Percentiles rank a stretch among this genome's conserved stretches.
phyloP scores from a whole-genome alignment of 2,888 invertebrate species.

The Dolichomitus sp. region DNA sequence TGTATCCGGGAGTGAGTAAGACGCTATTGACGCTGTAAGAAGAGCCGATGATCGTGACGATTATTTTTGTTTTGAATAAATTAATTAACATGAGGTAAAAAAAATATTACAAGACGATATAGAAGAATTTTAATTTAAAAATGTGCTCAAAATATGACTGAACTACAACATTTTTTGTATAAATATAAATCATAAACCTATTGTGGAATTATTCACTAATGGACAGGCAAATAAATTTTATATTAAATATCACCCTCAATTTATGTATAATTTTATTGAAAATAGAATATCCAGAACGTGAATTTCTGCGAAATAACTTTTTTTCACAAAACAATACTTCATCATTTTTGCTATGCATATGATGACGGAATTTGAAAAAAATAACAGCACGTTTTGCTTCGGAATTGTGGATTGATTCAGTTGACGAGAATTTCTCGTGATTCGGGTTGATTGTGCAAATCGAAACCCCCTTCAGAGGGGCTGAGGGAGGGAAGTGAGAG shows the following conservation, averaged over 20 bases:
- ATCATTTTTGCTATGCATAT: background rate
- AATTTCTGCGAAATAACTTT: background rate
- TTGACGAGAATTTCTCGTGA: slow-evolving; percentile 51
- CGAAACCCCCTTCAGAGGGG: slow-evolving; percentile 34
- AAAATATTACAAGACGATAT: too few species aligned
- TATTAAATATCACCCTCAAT: too few species aligned
- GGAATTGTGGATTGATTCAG: slow-evolving; percentile 38
- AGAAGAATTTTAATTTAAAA: too few species aligned
- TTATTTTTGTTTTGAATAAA: background rate
- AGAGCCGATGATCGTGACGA: slow-evolving; percentile 9
- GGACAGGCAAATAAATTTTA: background rate
- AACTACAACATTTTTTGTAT: too few species aligned
- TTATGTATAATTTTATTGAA: too few species aligned
- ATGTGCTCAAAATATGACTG: too few species aligned
- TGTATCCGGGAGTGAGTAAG: slow-evolving; percentile 70
- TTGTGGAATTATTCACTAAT: too few species aligned
- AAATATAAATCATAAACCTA: too few species aligned
- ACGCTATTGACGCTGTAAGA: slow-evolving; percentile 1
- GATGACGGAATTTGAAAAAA: background rate
- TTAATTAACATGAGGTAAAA: background rate
- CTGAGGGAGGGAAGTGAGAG: slow-evolving; percentile 34
- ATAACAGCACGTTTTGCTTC: slow-evolving; percentile 6
- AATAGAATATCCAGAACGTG: background rate
- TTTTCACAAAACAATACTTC: background rate
- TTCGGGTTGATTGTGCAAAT: slow-evolving; percentile 65